phyloP scores from a whole-genome alignment of 30 jellyfish, hydroid and myxozoan genomes.

The Cassiopea xamachana region DNA sequence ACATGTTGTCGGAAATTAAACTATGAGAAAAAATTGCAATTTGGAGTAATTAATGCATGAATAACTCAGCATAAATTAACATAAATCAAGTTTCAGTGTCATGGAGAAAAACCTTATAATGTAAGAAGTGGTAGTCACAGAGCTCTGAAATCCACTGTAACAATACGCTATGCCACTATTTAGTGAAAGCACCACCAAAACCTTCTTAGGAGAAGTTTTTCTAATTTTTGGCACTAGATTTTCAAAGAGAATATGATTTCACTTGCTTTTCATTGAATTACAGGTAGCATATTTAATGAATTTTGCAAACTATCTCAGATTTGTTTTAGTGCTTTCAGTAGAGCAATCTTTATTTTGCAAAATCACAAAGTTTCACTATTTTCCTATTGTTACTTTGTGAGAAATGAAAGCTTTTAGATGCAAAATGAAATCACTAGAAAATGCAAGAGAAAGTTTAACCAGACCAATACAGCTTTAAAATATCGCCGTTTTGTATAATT shows the following conservation, averaged over 20 bases:
- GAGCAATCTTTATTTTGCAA: neutral
- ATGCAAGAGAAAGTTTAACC: neutral
- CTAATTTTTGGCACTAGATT: neutral
- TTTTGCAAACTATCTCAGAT: neutral
- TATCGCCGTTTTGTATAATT: neutral
- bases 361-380: neutral
- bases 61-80: neutral
- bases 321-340: neutral
- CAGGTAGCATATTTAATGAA: neutral
- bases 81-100: neutral
- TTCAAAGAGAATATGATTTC: neutral
- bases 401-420: neutral
- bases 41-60: neutral
- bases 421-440: neutral
- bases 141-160: neutral
- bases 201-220: neutral
- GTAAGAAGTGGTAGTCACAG: neutral
- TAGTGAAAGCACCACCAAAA: neutral
- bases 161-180: neutral
- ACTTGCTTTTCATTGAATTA: neutral
- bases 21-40: neutral
- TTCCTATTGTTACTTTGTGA: neutral
- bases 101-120: neutral
- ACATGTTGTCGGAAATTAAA: neutral
- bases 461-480: slow-evolving; percentile 6